These are phyloP conservation scores for Myotis lucifugus DNA, from an alignment of 2,113 vertebrate genomes.

Conservation along the genomic window DNA sequence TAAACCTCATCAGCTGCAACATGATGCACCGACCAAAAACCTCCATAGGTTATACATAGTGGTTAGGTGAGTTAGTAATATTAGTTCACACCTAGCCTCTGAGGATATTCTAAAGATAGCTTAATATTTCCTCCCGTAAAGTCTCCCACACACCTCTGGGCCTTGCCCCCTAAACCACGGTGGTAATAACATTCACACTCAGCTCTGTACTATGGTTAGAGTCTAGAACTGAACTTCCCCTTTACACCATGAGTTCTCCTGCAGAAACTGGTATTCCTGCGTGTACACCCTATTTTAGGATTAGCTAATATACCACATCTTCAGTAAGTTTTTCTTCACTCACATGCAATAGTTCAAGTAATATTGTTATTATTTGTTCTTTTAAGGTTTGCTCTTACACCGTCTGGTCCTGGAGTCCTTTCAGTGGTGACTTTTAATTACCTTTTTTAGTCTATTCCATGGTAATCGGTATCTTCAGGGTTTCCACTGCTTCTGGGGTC, in stretches of 20 bases:
- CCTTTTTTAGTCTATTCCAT: background rate
- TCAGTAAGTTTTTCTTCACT: background rate
- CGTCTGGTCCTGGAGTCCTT: background rate
- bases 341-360: background rate
- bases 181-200: accelerated
- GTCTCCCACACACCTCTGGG: background rate
- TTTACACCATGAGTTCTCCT: background rate
- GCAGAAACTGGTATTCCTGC: background rate
- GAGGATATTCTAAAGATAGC: background rate
- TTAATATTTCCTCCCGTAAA: background rate
- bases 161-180: accelerated
- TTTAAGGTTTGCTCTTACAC: background rate
- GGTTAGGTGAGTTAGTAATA: background rate
- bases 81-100: background rate
- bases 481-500: background rate
- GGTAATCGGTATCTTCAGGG: background rate
- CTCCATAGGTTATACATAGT: background rate
- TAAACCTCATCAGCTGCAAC: background rate
- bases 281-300: background rate
- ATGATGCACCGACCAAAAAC: background rate
- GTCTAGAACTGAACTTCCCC: background rate
- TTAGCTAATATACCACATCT: background rate
- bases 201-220: background rate
- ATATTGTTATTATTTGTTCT: background rate
- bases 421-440: background rate